Evolutionary conservation across 2,797 vertebrate species (phyloP), one percentile per base, ranked within the genome.

Genomic region (Gephyroberyx darwinii): DNA sequence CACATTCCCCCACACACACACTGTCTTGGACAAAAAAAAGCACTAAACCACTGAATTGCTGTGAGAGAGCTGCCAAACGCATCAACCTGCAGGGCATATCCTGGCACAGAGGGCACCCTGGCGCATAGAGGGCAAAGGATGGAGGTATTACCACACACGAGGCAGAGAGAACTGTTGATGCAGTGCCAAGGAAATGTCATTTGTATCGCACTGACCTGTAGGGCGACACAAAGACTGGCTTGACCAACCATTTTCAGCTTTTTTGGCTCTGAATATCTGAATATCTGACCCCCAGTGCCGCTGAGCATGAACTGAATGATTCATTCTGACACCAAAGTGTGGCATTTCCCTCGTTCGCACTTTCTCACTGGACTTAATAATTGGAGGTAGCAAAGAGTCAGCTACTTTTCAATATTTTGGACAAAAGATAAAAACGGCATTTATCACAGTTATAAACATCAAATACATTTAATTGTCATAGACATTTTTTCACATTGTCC

Each of bases 61-160:
- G 65, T 76, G 17, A 74, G 75, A 60, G 37, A 78, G 74, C 78
- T 85, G 87, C 87, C 88, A 90, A 89, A 84, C 48, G 76, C 9
- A 3, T 26, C 56, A 63, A 88, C 79, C 85, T 86, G 81, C 75
- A 78, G 80, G 75, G 75, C 74, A 83, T 78, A 81, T 71, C 84
- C 66, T 79, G 65, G 60, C 77, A 75, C 69, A 82, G 76, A 80
- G 82, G 74, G 81, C 55, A 53, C 20, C 60, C 67, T 84, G 72
- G 70, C 81, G 84, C 60, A 78, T 33, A 69, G 58, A 84, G 64
- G 67, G 65, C 10, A 5, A 75, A 64, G 22, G 26, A 74, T 78
- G 61, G 71, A 80, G 60, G 75, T 70, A 67, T 77, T 77, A 74
- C 37, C 72, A 77, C 76, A 74, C 65, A 81, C 71, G 84, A 75